A percentile compares a stretch with the other conserved stretches of the same genome.
phyloP scores from a whole-genome alignment of 2,888 invertebrate species.

The Amblyteles armatorius region DNA sequence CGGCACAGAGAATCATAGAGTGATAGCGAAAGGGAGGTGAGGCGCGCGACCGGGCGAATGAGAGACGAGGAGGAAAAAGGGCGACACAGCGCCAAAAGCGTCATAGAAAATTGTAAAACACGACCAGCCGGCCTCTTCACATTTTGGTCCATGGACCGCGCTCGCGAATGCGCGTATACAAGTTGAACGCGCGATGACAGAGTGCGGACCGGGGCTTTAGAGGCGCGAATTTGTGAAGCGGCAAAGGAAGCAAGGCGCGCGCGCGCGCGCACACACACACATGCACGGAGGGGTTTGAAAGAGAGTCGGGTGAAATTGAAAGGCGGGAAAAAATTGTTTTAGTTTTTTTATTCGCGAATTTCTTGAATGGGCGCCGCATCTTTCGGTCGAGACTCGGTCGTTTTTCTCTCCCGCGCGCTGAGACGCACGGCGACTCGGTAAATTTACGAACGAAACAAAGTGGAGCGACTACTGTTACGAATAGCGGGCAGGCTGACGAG shows the following conservation, averaged over 20 bases:
- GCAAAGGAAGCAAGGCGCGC: background rate
- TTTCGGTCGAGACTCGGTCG: slow-evolving; percentile 13
- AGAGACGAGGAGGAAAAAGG: slow-evolving; percentile 1
- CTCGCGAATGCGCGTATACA: background rate
- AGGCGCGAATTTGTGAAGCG: slow-evolving; percentile 15
- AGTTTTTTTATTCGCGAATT: slow-evolving; percentile 10
- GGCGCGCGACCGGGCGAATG: background rate
- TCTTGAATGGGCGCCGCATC: slow-evolving; percentile 40
- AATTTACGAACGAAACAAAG: background rate
- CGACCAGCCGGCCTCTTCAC: slow-evolving; percentile 14
- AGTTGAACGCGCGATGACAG: slow-evolving; percentile 15
- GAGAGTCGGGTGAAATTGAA: slow-evolving; percentile 33
- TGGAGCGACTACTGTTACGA: slow-evolving; percentile 1
- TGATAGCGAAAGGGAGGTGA: slow-evolving; percentile 12
- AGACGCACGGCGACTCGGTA: slow-evolving; percentile 3
- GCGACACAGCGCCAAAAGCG: slow-evolving; percentile 6
- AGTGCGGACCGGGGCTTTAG: slow-evolving; percentile 11
- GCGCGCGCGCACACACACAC: background rate
- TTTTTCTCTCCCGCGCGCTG: slow-evolving; percentile 7
- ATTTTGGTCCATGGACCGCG: slow-evolving; percentile 20
- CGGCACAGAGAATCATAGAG: slow-evolving; percentile 26
- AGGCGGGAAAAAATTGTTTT: slow-evolving; percentile 29
- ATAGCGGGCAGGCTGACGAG: slow-evolving; percentile 7
- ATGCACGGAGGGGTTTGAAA: background rate
- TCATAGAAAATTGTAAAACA: slow-evolving; percentile 32